Conservation (phyloP, 2,888 invertebrate species). For the Rhaphigaster nebulosa region DNA sequence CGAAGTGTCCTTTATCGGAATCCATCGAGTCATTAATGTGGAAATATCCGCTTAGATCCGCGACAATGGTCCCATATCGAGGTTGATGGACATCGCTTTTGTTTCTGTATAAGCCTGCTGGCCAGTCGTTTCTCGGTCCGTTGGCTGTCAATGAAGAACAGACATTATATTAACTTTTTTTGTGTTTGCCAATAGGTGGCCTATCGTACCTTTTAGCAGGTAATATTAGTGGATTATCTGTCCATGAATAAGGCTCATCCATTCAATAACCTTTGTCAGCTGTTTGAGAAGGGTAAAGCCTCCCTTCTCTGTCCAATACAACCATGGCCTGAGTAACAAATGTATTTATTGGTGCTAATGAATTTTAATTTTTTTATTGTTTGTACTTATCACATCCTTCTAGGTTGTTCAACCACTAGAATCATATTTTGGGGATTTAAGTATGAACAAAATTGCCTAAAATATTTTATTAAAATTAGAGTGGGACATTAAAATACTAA, state of each 20-base stretch:
- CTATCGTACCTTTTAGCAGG: background rate
- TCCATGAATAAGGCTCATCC: background rate
- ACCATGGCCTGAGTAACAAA: background rate
- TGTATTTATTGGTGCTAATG: background rate
- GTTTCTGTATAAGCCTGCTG: background rate
- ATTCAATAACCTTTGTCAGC: background rate
- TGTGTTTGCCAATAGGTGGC: background rate
- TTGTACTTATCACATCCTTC: too few relatives aligned
- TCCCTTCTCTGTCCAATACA: background rate
- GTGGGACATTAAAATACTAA: too few relatives aligned
- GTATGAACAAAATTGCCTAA: too few relatives aligned
- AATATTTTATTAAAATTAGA: too few relatives aligned
- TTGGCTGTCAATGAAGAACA: background rate
- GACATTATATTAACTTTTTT: background rate
- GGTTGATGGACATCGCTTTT: slow-evolving; percentile 4
- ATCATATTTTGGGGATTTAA: too few relatives aligned
- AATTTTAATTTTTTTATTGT: background rate
- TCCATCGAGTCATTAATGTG: slow-evolving; percentile 21
- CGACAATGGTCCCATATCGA: slow-evolving; percentile 25
- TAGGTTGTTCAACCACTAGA: too few relatives aligned
- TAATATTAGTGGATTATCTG: background rate
- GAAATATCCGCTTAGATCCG: slow-evolving; percentile 19
- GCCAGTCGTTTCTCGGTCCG: background rate
- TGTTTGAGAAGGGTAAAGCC: background rate
- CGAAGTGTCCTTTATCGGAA: slow-evolving; percentile 11